Conservation (phyloP, 2,888 invertebrate genomes). For the Pimpla rufipes region DNA sequence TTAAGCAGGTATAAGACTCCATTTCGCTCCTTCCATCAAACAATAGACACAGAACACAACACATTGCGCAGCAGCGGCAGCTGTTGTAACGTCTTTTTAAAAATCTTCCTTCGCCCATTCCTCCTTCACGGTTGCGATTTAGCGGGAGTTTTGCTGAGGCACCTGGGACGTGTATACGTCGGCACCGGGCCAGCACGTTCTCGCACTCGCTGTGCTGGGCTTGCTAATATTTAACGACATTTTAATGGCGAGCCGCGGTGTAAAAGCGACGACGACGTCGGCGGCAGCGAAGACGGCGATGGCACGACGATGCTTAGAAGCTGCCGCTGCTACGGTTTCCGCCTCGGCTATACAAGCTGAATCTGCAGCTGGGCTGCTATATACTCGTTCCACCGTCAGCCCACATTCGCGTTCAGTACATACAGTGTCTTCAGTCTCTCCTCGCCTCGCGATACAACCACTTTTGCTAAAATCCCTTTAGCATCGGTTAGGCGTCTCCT, state of each 20-base stretch:
- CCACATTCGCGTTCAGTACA: background rate
- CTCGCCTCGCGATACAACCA: background rate
- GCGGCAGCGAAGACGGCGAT: conserved; percentile 30
- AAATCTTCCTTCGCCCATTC: background rate
- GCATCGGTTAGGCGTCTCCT: conserved; percentile 9
- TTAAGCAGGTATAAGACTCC: too few relatives aligned
- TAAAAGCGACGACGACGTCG: conserved; percentile 62
- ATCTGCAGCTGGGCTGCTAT: conserved; percentile 22
- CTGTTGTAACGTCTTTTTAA: conserved; percentile 2
- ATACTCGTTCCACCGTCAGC: background rate
- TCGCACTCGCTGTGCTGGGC: conserved; percentile 43
- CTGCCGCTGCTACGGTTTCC: background rate
- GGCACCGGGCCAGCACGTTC: conserved; percentile 14
- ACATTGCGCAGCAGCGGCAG: background rate
- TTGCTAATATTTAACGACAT: conserved; percentile 77
- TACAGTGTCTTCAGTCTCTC: conserved; percentile 12
- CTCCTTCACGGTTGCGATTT: conserved; percentile 6
- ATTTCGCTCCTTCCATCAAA: background rate
- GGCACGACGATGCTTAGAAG: conserved; percentile 17
- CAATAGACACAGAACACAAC: background rate
- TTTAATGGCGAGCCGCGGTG: conserved; percentile 72
- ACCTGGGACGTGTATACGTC: conserved; percentile 39
- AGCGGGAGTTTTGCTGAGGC: background rate
- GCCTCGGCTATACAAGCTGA: conserved; percentile 12
- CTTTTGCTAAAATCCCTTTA: conserved; percentile 29